These are phyloP conservation scores for Pardosa pseudoannulata DNA, from an alignment of 2,888 invertebrate species.

Conservation along the genomic window DNA sequence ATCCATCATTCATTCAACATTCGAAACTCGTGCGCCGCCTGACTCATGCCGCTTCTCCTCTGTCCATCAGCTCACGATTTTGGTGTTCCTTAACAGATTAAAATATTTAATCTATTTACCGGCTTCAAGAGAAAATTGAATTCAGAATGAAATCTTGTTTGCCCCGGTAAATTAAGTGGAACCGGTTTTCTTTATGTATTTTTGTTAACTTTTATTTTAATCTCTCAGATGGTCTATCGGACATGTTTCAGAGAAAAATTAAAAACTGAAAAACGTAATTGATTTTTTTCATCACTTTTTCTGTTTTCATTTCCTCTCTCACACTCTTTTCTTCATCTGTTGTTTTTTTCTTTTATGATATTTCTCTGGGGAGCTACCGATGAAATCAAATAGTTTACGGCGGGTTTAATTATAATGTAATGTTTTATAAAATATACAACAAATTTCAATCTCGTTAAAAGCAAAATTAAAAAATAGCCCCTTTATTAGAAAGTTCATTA, in stretches of 20 bases:
- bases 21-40: background rate
- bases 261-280: constrained; percentile 51
- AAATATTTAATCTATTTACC: constrained; percentile 72
- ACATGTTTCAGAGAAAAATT: constrained; percentile 39
- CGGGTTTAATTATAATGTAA: constrained; percentile 57
- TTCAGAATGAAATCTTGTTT: constrained; percentile 71
- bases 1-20: constrained; percentile 38
- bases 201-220: constrained; percentile 43
- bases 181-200: constrained; percentile 33
- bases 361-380: constrained; percentile 2
- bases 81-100: constrained; percentile 71
- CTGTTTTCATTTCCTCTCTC: background rate
- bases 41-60: constrained; percentile 29
- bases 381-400: constrained; percentile 62
- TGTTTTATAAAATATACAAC: constrained; percentile 33
- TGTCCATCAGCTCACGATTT: background rate
- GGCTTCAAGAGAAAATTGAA: constrained; percentile 67
- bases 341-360: constrained; percentile 18
- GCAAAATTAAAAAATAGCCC: constrained; percentile 41
- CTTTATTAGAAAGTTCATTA: constrained; percentile 10
- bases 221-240: constrained; percentile 37
- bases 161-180: constrained; percentile 70
- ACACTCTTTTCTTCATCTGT: background rate
- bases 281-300: constrained; percentile 42
- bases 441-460: constrained; percentile 31